Evolutionary conservation across 2,113 vertebrate species (phyloP), one percentile per base, ranked within the genome.

Genomic region (Amblyornis subalaris): DNA sequence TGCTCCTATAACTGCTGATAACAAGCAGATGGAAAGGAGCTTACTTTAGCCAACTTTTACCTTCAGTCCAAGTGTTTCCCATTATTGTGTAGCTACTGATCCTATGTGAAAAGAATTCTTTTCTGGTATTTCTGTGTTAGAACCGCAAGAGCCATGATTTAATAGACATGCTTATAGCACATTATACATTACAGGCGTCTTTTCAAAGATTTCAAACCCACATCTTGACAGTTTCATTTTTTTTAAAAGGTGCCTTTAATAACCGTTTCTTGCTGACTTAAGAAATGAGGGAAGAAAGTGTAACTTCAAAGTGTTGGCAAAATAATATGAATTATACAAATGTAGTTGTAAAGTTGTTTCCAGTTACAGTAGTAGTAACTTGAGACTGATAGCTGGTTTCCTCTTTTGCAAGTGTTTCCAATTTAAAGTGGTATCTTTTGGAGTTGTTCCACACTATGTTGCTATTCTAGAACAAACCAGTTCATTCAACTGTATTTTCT

Each of bases 11-110:
- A 85, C 69, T 92, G 64, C 85, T 97, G 92, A 97, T 96, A 96
- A 96, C 88, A 92, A 98, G 93, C 96, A 97, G 95, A 97, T 93
- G 94, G 96, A 91, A 93, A 95, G 50, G 45, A 44, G 9, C n/a
- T 85, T 94, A 80, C 88, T 87, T 94, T 75, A 97, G 94, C 76
- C 85, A 95, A 92, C 19, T 91, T 83, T 40, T 93, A 94, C 18
- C 69, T 95, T 95, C 80, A 76, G 51, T 55, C 86, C 97, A 96
- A 97, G 69, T 92, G 90, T 96, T 97, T 97, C 77, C 86, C 55
- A 88, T 97, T 97, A 97, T 90, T 93, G 48, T 93, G 89, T 86
- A 51, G 36, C 94, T 96, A 89, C 96, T 95, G 96, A 97, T 97
- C 83, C 80, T 89, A 79, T 25, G 81, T 82, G 95, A 96, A 95